A percentile compares a stretch with the other conserved stretches of the same genome.
phyloP scores from a whole-genome alignment of 2,888 invertebrate species.

The Cantharis flavilabris region DNA sequence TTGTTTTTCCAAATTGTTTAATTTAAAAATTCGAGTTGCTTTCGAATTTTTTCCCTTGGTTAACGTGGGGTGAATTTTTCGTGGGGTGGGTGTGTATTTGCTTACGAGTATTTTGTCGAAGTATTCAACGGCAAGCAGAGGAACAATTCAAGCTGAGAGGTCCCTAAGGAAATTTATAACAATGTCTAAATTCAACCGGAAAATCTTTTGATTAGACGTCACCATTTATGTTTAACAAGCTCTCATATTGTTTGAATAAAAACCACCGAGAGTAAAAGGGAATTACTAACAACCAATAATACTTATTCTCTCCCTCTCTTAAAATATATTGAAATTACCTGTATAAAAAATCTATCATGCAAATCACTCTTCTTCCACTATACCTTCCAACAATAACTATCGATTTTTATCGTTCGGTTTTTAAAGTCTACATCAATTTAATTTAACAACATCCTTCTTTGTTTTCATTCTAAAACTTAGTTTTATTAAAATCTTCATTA shows the following conservation, averaged over 20 bases:
- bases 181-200: slow-evolving; percentile 52
- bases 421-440: neutral
- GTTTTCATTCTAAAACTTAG: no score
- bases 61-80: neutral
- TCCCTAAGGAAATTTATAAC: slow-evolving; percentile 50
- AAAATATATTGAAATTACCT: neutral
- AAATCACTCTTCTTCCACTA: neutral
- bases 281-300: slow-evolving; percentile 10
- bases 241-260: slow-evolving; percentile 38
- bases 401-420: neutral
- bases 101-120: slow-evolving; percentile 24
- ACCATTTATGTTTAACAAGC: slow-evolving; percentile 43
- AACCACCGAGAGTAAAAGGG: slow-evolving; percentile 26
- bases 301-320: slow-evolving; percentile 3
- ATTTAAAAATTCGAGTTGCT: neutral
- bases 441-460: no score
- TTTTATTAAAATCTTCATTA: no score
- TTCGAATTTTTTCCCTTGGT: neutral
- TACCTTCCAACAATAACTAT: neutral
- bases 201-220: slow-evolving; percentile 51
- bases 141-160: slow-evolving; percentile 27
- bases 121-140: slow-evolving; percentile 16
- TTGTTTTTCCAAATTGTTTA: neutral
- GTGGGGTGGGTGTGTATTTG: slow-evolving; percentile 13
- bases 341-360: neutral